Evolutionary conservation across 2,888 invertebrate species (phyloP).

Genomic region (Seladonia tumulorum): DNA sequence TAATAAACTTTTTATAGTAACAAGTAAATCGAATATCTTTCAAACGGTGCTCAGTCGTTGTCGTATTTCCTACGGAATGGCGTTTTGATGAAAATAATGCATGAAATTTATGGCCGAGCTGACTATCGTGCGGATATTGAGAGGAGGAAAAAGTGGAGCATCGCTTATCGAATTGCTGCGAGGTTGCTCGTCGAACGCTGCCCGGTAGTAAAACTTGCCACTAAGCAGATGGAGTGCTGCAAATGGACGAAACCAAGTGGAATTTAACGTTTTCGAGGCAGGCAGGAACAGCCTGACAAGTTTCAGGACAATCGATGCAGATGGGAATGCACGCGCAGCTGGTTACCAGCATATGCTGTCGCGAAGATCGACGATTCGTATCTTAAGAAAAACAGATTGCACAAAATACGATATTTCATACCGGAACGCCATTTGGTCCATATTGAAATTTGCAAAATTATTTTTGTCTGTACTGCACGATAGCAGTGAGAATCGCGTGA

Average conservation of each 20-base stretch:
- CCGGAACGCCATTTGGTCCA: background rate
- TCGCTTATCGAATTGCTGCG: constrained; percentile 42
- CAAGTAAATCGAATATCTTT: constrained; percentile 4
- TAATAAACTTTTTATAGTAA: constrained; percentile 17
- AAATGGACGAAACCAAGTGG: constrained; percentile 22
- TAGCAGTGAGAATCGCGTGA: background rate
- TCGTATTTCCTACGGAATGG: constrained; percentile 7
- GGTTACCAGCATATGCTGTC: background rate
- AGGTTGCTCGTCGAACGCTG: constrained; percentile 16
- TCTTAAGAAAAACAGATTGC: background rate
- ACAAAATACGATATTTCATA: background rate
- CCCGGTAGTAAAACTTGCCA: constrained; percentile 40
- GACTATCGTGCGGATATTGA: constrained; percentile 20
- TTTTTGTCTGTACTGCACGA: background rate
- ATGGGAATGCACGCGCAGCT: background rate
- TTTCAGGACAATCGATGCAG: constrained; percentile 3
- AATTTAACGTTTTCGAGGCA: constrained; percentile 41
- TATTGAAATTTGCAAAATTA: background rate
- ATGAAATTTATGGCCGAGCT: constrained; percentile 23
- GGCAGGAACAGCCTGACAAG: background rate
- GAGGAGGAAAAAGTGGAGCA: constrained; percentile 31
- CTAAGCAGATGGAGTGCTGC: constrained; percentile 36
- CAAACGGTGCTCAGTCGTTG: background rate
- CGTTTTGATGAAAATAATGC: constrained; percentile 26
- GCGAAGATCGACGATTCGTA: background rate